These are phyloP conservation scores for Lonchura striata DNA, from an alignment of 2,113 vertebrate genomes.

Conservation along the genomic window DNA sequence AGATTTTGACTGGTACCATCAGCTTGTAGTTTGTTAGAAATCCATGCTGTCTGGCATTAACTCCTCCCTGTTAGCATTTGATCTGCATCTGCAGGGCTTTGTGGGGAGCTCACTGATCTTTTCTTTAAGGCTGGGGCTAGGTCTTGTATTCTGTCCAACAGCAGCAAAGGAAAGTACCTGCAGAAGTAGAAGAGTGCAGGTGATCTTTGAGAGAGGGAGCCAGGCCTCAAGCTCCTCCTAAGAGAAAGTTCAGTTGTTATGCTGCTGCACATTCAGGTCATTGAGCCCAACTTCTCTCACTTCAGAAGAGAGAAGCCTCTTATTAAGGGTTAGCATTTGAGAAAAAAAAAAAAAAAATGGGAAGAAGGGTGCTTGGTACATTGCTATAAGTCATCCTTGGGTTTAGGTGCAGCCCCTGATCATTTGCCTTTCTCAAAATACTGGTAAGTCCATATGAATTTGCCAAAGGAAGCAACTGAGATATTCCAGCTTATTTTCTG, in stretches of 20 bases:
- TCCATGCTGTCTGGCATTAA: not conserved
- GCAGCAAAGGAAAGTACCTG: not conserved
- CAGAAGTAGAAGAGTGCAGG: not conserved
- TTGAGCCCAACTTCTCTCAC: not conserved
- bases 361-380: not conserved
- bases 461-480: not conserved
- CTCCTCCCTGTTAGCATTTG: not conserved
- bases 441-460: not conserved
- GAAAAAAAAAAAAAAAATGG: not conserved
- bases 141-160: not conserved
- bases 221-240: not conserved
- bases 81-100: not conserved
- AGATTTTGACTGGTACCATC: not conserved
- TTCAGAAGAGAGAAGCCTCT: not conserved
- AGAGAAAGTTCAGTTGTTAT: not conserved
- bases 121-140: fast-evolving
- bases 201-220: not conserved
- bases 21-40: not conserved
- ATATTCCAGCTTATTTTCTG: not conserved
- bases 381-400: not conserved
- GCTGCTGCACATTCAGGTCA: not conserved
- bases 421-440: not conserved
- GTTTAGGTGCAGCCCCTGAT: not conserved
- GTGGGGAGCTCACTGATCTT: not conserved
- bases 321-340: not conserved